phyloP scores from a whole-genome alignment of 2,888 invertebrate genomes.

The Andrena trimmerana region DNA sequence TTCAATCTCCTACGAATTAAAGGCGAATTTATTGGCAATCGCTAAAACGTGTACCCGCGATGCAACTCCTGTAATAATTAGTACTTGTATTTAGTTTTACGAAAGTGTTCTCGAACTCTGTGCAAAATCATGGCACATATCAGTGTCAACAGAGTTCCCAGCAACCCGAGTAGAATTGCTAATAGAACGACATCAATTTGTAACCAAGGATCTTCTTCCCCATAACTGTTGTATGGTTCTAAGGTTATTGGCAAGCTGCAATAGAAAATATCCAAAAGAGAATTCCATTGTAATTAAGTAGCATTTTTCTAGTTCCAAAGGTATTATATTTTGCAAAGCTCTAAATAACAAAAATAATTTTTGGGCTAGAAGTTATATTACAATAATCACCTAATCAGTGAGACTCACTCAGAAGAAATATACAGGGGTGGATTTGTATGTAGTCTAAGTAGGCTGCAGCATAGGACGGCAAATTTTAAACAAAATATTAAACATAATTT shows the following conservation, averaged over 20 bases:
- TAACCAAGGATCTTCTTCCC: constrained; percentile 75
- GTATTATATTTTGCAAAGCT: no score
- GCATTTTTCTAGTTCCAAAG: no score
- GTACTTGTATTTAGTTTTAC: constrained; percentile 43
- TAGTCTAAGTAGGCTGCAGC: no score
- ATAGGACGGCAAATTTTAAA: no score
- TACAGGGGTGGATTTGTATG: no score
- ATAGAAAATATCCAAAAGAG: constrained; percentile 5
- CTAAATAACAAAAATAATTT: no score
- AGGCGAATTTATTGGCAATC: background rate
- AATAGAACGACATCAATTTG: constrained; percentile 74
- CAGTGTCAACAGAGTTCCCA: constrained; percentile 67
- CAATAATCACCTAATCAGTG: no score
- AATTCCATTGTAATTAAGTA: no score
- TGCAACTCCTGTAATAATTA: background rate
- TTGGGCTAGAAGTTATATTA: no score
- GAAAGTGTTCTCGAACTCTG: constrained; percentile 50
- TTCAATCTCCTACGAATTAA: constrained; percentile 29
- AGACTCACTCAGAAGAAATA: no score
- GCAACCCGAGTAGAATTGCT: constrained; percentile 69
- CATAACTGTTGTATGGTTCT: constrained; percentile 48
- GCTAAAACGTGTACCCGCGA: background rate
- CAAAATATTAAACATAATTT: no score
- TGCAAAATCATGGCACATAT: constrained; percentile 63
- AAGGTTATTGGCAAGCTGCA: constrained; percentile 70